Base-by-base conservation (phyloP, 2,113 vertebrate genomes). In the Cisticola juncidis region DNA sequence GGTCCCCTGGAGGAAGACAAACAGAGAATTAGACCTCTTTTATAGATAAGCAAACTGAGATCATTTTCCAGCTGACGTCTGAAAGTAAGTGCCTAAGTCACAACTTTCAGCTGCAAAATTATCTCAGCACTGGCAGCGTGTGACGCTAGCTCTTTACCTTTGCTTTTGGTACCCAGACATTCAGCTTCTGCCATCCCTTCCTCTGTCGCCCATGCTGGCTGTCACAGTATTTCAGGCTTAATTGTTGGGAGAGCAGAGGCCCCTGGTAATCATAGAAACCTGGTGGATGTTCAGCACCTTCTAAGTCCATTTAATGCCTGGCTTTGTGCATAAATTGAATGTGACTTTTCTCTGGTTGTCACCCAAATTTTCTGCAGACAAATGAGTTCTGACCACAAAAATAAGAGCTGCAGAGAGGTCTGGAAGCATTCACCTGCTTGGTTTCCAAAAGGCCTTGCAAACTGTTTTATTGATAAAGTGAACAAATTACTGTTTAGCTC, bases 401-500 rank as follows among this genome's bases (percentile, higher is more conserved):
- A 73, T 40, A 44, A 62, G 58, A 89, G 38, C 50, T 70, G 35
- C n/a, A 71, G 56, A 78, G 62, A 3, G 15, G 3, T 47, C 22
- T 87, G 53, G 33, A 83, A 77, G 8, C 21, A 18, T 83, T 88
- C 33, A 7, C 36, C 54, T 80, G 23, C 73, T 72, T 45, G 33
- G 38, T 61, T 35, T 90, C 70, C 21, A 12, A 89, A 91, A 93
- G 9, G 35, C 21, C 48, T 81, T 76, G 68, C 50, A 73, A 91
- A 76, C 24, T 58, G 12, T 81, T 93, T 86, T 66, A 40, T 61
- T 89, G 81, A 91, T 86, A 73, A 71, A 26, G 38, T 40, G 56
- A 94, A 90, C 88, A 93, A 95, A 94, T 95, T 76, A 25, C 23
- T 92, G 28, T 86, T 92, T 96, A 89, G 53, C 6, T 9, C 14